Conservation (phyloP, 2,113 vertebrate genomes). For the Triplophysa tibetana region DNA sequence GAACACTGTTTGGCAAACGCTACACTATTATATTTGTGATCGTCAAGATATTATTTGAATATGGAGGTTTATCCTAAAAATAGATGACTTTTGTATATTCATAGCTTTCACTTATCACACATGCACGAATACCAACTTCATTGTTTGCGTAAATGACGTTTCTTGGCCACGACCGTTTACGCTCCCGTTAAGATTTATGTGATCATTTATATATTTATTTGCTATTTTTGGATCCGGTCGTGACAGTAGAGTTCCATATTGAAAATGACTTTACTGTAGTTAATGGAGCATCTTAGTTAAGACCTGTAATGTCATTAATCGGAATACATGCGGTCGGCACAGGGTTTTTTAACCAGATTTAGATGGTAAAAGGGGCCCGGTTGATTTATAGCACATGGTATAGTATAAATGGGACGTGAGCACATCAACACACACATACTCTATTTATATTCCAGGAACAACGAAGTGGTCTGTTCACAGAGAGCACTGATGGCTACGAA, state of each 20-base stretch:
- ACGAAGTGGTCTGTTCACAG: constrained; percentile 33
- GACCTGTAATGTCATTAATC: constrained; percentile 33
- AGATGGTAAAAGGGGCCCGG: constrained; percentile 6
- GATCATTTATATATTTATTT: neutral
- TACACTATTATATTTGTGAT: neutral
- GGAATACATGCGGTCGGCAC: constrained; percentile 11
- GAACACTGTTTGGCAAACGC: no score
- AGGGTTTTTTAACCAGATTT: constrained; percentile 7
- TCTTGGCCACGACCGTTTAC: constrained; percentile 11
- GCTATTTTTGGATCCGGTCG: neutral
- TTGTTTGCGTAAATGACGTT: constrained; percentile 40
- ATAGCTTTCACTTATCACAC: constrained; percentile 20
- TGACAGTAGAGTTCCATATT: neutral
- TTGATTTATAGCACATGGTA: constrained; percentile 20
- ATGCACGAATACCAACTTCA: constrained; percentile 29
- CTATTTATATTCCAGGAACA: constrained; percentile 50
- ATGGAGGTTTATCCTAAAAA: constrained; percentile 28
- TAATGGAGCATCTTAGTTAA: constrained; percentile 34
- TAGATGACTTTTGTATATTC: constrained; percentile 29
- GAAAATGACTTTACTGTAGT: neutral
- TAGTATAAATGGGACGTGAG: constrained; percentile 11
- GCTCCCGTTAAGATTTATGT: constrained; percentile 28
- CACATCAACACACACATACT: constrained; percentile 42
- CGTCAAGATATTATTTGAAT: neutral
- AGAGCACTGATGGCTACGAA: constrained; percentile 36